Conservation (phyloP, 35 echinoderm and acorn worm species). For the Ptychodera flava region DNA sequence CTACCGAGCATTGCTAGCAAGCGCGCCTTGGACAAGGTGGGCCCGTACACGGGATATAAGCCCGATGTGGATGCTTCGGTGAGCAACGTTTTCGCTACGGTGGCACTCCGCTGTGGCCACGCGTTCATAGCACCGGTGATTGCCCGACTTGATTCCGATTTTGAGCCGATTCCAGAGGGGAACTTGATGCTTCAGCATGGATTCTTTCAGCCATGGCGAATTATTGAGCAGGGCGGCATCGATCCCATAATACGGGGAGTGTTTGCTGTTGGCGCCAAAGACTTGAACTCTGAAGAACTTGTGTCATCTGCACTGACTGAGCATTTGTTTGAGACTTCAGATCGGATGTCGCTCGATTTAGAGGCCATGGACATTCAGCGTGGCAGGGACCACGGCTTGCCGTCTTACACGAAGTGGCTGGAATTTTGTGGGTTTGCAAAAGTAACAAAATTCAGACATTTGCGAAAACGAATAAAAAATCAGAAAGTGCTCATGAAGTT, state of each 20-base stretch:
- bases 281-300: neutral
- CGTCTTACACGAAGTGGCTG: constrained; percentile 44
- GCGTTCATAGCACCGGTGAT: neutral
- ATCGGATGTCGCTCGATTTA: constrained; percentile 35
- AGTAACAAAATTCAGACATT: constrained; percentile 11
- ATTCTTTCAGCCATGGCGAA: neutral
- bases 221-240: neutral
- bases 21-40: neutral
- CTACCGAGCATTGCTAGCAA: neutral
- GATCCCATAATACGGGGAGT: neutral
- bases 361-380: constrained; percentile 64
- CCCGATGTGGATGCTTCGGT: neutral
- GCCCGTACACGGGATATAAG: neutral
- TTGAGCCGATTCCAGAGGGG: neutral
- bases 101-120: neutral
- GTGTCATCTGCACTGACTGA: neutral
- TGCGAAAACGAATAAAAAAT: neutral
- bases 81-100: neutral
- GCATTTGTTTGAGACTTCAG: neutral
- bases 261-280: neutral
- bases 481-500: neutral
- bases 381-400: constrained; percentile 72
- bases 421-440: constrained; percentile 19
- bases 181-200: neutral
- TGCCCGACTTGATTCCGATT: neutral